Conservation (phyloP, 1,140 invertebrate species). For the Copidosoma floridanum region DNA sequence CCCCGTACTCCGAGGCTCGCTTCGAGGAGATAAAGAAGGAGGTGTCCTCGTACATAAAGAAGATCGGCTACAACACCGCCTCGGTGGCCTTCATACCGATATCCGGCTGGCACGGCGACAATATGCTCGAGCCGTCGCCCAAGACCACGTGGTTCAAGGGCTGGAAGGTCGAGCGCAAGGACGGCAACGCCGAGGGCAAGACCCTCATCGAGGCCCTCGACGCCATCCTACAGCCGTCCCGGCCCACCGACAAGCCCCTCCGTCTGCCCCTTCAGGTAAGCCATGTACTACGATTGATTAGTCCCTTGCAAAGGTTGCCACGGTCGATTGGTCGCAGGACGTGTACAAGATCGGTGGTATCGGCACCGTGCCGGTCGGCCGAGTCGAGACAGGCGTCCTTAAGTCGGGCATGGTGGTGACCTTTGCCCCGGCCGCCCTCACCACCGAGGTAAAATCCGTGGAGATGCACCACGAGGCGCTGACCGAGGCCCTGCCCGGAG, state of each 20-base stretch:
- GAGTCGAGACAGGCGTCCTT: slow-evolving; percentile 92
- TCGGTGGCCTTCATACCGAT: slow-evolving; percentile 97
- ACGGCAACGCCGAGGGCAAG: slow-evolving; percentile 84
- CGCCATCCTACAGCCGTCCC: slow-evolving; percentile 87
- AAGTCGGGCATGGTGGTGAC: slow-evolving; percentile 97
- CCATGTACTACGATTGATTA: too few species aligned
- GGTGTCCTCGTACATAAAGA: slow-evolving; percentile 92
- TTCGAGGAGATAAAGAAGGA: slow-evolving; percentile 98
- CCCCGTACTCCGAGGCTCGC: slow-evolving; percentile 87
- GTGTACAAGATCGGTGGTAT: slow-evolving; percentile 99
- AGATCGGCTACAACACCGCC: slow-evolving; percentile 96
- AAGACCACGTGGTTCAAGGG: slow-evolving; percentile 98
- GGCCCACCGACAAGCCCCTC: slow-evolving; percentile 94
- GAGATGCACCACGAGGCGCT: slow-evolving; percentile 99
- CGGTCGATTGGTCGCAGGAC: slow-evolving; percentile 65
- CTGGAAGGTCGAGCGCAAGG: slow-evolving; percentile 91
- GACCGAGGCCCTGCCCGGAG: slow-evolving; percentile 89
- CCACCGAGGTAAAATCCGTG: slow-evolving; percentile 99
- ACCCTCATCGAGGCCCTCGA: slow-evolving; percentile 92
- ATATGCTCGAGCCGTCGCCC: slow-evolving; percentile 89
- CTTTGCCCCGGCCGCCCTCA: slow-evolving; percentile 90
- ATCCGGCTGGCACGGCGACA: slow-evolving; percentile 98
- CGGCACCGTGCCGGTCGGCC: slow-evolving; percentile 94
- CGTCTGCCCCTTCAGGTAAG: slow-evolving; percentile 86
- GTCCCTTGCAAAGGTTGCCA: too few species aligned